Percentiles rank a stretch among this genome's conserved stretches.
Conservation (phyloP, 2,113 vertebrate genomes). For the Mustela nigripes region DNA sequence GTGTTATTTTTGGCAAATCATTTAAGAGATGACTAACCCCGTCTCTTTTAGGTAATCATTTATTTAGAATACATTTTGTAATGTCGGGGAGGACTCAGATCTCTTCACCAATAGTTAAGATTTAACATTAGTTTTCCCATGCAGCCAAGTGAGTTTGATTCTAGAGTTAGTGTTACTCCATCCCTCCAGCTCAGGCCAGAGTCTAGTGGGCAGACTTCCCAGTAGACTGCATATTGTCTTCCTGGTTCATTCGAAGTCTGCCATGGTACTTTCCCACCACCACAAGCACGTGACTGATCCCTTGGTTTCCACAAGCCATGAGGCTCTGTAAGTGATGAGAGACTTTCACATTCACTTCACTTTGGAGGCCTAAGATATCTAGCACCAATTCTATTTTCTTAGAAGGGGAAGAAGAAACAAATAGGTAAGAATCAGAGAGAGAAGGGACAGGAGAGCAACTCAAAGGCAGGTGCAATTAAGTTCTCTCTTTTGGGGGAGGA, state of each 20-base stretch:
- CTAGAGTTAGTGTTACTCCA: background rate
- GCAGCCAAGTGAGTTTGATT: background rate
- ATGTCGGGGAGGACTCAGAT: background rate
- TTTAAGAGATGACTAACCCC: background rate
- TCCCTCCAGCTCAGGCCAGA: background rate
- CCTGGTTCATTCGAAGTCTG: background rate
- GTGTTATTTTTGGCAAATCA: background rate
- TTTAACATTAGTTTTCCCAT: background rate
- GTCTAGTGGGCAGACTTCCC: background rate
- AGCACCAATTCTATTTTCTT: background rate
- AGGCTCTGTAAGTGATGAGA: background rate
- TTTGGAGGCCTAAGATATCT: background rate
- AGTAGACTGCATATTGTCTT: background rate
- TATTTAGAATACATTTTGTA: background rate
- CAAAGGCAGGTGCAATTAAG: background rate
- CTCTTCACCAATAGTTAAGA: background rate
- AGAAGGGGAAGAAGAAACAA: background rate
- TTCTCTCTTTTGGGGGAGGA: background rate
- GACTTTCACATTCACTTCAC: background rate
- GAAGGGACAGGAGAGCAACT: background rate
- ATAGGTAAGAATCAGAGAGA: background rate
- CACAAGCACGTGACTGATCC: background rate
- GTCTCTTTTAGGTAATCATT: background rate
- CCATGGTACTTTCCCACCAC: background rate
- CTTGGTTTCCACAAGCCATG: background rate